Base-by-base conservation (phyloP, 1,140 invertebrate species). In the Melanaphis sacchari region DNA sequence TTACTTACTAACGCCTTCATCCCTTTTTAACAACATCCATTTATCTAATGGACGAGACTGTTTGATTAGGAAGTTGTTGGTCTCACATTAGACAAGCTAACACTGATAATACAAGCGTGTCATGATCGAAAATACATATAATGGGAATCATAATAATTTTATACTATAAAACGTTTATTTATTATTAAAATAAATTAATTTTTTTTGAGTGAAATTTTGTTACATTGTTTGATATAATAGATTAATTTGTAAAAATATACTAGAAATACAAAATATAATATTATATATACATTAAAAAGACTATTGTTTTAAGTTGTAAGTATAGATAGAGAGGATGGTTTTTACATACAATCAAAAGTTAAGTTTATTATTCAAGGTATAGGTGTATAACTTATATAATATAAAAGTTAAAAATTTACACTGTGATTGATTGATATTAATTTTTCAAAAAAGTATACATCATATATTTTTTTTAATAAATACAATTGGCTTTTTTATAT, bases 51-150 rank as follows among this genome's bases (percentile, higher is more conserved):
- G n/a, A 52, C n/a, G 2, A 18, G 7, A 22, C 24, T 36, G 31
- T 88, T 88, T 88, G 87, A 88, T 88, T 88, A 52, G n/a, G 7
- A 88, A 52, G 43, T 88, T 24, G n/a, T 22, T n/a, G n/a, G 7
- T 24, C 24, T 6, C 36, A 52, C 7, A 88, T 49, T 6, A 8
- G 3, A 24, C n/a, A 8, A 88, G 8, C 46, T 24, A 52, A 88
- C n/a, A 24, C 21, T 9, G n/a, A n/a, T 87, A 87, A 43, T 8
- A 46, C 18, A 46, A 36, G 43, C 49, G 31, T 49, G 18, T n/a
- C 43, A n/a, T 87, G 26, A 31, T 49, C 31, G 7, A 87, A 87
- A n/a, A 46, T 1, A n/a, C 6, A 40, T 2, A 82, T 82, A 36
- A 24, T 40, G 81, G 1, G 2, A 1, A 82, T 40, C 22, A 24